Evolutionary conservation across 1,140 invertebrate species (phyloP), one percentile per base, ranked within the genome.

Genomic region (Camponotus vicinus): DNA sequence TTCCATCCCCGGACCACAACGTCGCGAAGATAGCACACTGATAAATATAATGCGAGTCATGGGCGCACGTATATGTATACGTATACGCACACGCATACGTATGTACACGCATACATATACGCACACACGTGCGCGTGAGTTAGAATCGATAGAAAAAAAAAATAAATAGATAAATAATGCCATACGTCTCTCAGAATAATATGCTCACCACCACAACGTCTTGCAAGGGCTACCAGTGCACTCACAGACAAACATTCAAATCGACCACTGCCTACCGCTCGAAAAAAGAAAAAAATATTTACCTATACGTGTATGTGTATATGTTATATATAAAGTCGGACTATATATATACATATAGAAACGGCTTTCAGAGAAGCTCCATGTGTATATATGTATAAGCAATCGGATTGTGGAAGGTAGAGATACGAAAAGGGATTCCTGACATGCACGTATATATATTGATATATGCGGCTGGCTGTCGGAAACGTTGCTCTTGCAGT

Each of bases 161-260:
- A 66, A 75, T 69, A 61, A 40, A 83, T 63, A 37, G 32, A 45
- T 75, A 71, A 42, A 67, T 40, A 45, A 67, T 45, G 42, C 42
- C 64, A 69, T 57, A 55, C 40, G 40, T 78, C 18, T 78, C 59
- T 78, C 76, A 66, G 76, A 85, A 73, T 89, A 78, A 88, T 73
- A 85, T 89, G 87, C 88, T 92, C 91, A 90, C 89, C 89, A 94
- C 88, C 91, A 94, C 91, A 92, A 92, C 90, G 93, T 92, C 91
- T 93, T 92, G 86, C 90, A 93, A 94, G 90, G 93, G 93, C 93
- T 94, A 94, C 92, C 92, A 93, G 93, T 92, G 94, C 94, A 95
- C 94, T 95, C 94, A 95, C 94, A 95, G 94, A 95, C 94, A 95
- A 95, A 95, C 94, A 94, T 95, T 94, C 94, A 92, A 82, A 93